Conservation (phyloP, 1,140 invertebrate species). For the Polypedilum pembai region DNA sequence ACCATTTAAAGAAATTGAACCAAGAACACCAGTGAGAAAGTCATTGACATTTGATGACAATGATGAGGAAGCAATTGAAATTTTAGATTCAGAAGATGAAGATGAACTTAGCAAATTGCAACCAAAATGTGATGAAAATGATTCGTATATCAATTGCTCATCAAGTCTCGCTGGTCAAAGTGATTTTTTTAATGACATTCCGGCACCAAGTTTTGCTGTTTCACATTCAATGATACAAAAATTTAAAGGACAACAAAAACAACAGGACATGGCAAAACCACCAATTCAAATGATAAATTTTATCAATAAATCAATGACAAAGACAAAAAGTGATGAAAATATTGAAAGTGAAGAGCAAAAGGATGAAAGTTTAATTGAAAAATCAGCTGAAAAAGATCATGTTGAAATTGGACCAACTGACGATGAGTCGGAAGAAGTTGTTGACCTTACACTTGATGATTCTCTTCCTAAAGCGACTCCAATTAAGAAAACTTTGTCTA, state of each 20-base stretch:
- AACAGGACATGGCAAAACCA: neutral
- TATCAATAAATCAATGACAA: neutral
- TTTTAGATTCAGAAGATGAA: constrained; percentile 4
- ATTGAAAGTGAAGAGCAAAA: neutral
- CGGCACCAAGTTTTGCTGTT: neutral
- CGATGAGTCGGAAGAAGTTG: neutral
- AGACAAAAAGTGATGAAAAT: neutral
- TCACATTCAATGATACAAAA: neutral
- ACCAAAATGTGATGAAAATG: neutral
- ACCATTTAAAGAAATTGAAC: no score
- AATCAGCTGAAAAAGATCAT: neutral
- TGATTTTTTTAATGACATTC: constrained; percentile 6
- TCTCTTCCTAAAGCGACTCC: neutral
- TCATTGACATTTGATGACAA: neutral
- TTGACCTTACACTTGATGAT: neutral
- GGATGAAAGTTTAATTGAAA: neutral
- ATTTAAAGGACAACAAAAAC: neutral
- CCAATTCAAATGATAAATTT: neutral
- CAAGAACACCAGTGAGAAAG: no score
- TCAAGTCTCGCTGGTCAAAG: neutral
- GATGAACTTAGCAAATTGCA: neutral
- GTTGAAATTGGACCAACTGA: neutral
- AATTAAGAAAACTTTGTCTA: neutral
- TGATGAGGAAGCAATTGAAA: neutral
- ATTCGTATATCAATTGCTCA: neutral